These are phyloP conservation scores for Pteronura brasiliensis DNA, from an alignment of 2,113 vertebrate genomes.

Conservation along the genomic window DNA sequence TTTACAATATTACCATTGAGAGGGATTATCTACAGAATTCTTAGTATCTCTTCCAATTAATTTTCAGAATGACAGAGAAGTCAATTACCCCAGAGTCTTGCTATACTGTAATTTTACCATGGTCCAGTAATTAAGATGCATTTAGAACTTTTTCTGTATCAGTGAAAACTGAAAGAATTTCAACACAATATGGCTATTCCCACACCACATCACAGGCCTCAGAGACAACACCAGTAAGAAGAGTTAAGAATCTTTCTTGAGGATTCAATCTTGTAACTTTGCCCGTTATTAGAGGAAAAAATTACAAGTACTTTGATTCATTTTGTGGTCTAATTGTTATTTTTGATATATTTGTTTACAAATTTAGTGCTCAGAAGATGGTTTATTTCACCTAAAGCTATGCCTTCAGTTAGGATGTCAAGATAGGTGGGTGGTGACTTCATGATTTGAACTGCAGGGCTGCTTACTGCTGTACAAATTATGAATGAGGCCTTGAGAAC, in stretches of 20 bases:
- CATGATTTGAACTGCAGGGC: not conserved
- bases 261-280: not conserved
- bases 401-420: not conserved
- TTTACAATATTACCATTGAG: slow-evolving; percentile 15
- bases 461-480: not conserved
- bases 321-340: not conserved
- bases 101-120: not conserved
- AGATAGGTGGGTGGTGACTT: not conserved
- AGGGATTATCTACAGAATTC: not conserved
- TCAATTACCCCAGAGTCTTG: not conserved
- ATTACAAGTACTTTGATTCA: not conserved
- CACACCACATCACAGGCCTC: not conserved
- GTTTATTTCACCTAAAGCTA: not conserved
- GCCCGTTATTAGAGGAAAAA: not conserved
- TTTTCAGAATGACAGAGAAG: slow-evolving; percentile 27
- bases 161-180: not conserved
- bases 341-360: not conserved
- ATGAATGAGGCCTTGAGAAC: not conserved
- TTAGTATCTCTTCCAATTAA: not conserved
- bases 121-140: not conserved
- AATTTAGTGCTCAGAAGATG: not conserved
- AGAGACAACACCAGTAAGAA: not conserved
- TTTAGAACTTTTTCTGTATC: not conserved
- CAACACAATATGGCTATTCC: not conserved
- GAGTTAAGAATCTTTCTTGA: not conserved